Conservation (phyloP, 2,113 vertebrate species). For the Amblyopsis rosae region DNA sequence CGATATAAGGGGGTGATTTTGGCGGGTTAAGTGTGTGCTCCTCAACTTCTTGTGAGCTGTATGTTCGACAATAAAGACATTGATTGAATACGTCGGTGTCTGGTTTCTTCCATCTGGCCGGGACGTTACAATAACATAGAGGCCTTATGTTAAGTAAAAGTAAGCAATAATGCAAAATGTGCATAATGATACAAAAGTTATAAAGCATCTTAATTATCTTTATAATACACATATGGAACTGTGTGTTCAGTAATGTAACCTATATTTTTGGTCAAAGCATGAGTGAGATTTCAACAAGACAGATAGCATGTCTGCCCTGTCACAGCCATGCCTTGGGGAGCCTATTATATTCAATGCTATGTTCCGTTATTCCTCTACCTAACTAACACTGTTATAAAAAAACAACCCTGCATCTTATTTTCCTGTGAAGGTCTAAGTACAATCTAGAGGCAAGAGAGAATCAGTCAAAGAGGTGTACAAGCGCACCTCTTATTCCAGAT, state of each 20-base stretch:
- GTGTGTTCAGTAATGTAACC: background rate
- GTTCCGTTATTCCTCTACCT: slow-evolving; percentile 16
- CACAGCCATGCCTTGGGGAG: background rate
- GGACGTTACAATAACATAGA: too few species aligned
- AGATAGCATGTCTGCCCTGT: slow-evolving; percentile 5
- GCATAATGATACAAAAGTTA: too few species aligned
- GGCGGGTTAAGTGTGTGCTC: too few species aligned
- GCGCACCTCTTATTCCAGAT: background rate
- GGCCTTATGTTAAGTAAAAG: too few species aligned
- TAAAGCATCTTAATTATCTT: too few species aligned
- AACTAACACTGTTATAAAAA: slow-evolving; percentile 8
- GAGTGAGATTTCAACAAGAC: slow-evolving; percentile 9
- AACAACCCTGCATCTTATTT: slow-evolving; percentile 10
- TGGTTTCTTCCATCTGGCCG: too few species aligned
- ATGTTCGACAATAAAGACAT: too few species aligned
- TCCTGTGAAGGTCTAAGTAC: slow-evolving; percentile 1
- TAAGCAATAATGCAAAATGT: too few species aligned
- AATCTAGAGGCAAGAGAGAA: background rate
- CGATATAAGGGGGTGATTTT: too few species aligned
- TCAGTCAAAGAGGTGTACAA: background rate
- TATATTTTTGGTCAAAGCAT: background rate
- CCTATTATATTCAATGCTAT: slow-evolving; percentile 24
- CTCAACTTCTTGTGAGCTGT: too few species aligned
- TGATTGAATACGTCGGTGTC: too few species aligned
- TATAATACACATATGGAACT: too few species aligned